Evolutionary conservation across 2,888 invertebrate species (phyloP), one percentile per base, ranked within the genome.

Genomic region (Drosophila peninsularis): DNA sequence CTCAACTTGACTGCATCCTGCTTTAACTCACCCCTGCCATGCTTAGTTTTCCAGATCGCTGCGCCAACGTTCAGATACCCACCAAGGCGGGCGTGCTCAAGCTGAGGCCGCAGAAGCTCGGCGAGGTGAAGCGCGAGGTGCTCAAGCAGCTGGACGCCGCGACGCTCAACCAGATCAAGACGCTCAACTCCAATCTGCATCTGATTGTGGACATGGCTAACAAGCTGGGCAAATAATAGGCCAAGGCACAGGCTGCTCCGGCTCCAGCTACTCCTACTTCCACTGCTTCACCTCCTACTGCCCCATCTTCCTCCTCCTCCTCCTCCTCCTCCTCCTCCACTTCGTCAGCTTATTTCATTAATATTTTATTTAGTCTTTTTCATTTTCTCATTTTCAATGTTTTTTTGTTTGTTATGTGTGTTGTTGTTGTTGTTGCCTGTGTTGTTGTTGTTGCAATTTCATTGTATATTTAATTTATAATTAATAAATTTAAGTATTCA

Each of bases 11-110:
- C n/a, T n/a, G n/a, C n/a, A n/a, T n/a, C n/a, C 24, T 24, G 3
- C 7, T 5, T 21, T 0, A 17, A 13, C 0, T 14, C n/a, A 34
- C 89, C 32, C 3, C 6, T 7, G 24, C 24, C 11, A 0, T 1
- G 1, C 62, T 4, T 30, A 91, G 91, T 4, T 69, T 82, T 62
- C 86, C 90, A 11, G 91, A 90, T 60, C 78, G 75, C 21, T 79
- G 66, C 45, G 91, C 91, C 6, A 92, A 90, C 42, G 88, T 91
- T 0, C 91, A 91, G 62, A 92, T 92, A 62, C 92, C 92, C 37
- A 85, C 91, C 27, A 85, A 80, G 10, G 82, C 86, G 69, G 92
- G 92, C 14, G 84, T 91, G 0, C 67, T 92, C 5, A 91, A 90
- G 10, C 57, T 92, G 61, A 84, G 91, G 3, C 91, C 92, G 0